Conservation (phyloP, 1,140 invertebrate species). For the Conopomorpha cramerella region DNA sequence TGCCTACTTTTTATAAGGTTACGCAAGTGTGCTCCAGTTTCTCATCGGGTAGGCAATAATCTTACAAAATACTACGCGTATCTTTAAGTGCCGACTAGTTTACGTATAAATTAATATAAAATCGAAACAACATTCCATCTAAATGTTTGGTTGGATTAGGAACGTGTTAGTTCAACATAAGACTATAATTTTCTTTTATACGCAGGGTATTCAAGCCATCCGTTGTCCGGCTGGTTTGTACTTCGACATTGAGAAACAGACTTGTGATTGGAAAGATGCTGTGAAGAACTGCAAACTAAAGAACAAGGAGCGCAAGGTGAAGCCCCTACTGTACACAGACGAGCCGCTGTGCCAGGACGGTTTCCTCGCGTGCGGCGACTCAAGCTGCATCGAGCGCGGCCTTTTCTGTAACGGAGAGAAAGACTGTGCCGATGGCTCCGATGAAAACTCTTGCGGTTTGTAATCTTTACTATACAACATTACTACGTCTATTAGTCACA, state of each 20-base stretch:
- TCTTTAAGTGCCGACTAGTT: too few species aligned
- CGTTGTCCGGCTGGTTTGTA: slow-evolving; percentile 90
- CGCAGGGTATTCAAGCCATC: slow-evolving; percentile 86
- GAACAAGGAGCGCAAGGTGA: slow-evolving; percentile 87
- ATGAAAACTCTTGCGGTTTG: slow-evolving; percentile 91
- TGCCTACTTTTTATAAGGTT: too few species aligned
- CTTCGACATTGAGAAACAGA: slow-evolving; percentile 95
- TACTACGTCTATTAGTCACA: too few species aligned
- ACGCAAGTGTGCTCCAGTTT: too few species aligned
- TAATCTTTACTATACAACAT: slow-evolving; percentile 13
- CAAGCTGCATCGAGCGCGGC: slow-evolving; percentile 83
- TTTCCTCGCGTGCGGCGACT: slow-evolving; percentile 84
- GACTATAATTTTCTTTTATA: too few species aligned
- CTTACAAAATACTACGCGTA: too few species aligned
- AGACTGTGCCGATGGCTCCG: slow-evolving; percentile 87
- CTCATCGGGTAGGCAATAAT: too few species aligned
- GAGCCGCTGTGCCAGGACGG: slow-evolving; percentile 90
- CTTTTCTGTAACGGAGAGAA: slow-evolving; percentile 94
- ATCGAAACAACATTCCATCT: too few species aligned
- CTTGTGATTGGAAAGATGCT: slow-evolving; percentile 92
- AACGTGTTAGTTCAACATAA: too few species aligned
- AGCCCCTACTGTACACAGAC: slow-evolving; percentile 87
- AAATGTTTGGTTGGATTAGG: too few species aligned
- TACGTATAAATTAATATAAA: too few species aligned
- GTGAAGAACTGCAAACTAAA: slow-evolving; percentile 93